These are phyloP conservation scores for Pomacea canaliculata DNA, from an alignment of 2,888 invertebrate genomes.

Conservation along the genomic window DNA sequence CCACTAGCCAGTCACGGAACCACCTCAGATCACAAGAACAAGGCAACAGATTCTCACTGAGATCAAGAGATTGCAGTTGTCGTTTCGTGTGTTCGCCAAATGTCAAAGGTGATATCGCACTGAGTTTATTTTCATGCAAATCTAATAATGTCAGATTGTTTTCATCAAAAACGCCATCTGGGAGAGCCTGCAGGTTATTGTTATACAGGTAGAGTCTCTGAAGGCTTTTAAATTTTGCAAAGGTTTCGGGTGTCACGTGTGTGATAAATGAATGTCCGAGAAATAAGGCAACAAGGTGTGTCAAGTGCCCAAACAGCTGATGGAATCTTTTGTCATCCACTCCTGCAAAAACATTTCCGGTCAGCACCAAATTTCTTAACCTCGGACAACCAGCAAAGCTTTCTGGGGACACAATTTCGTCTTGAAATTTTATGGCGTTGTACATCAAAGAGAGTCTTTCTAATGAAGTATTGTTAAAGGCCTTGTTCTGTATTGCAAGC, in stretches of 20 bases:
- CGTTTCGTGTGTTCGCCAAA: too few relatives aligned
- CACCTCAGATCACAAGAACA: background rate
- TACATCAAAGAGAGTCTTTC: conserved; percentile 16
- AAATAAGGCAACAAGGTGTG: conserved; percentile 18
- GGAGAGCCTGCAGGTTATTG: background rate
- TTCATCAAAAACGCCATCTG: background rate
- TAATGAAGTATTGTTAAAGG: conserved; percentile 9
- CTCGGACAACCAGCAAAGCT: conserved; percentile 15
- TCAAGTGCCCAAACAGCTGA: conserved; percentile 11
- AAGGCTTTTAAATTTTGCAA: background rate
- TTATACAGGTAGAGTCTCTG: background rate
- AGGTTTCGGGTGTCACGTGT: background rate
- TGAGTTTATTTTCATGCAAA: background rate
- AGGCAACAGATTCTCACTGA: background rate
- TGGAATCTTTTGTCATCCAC: conserved; percentile 8
- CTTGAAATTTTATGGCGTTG: background rate
- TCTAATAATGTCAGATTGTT: background rate
- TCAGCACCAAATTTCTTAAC: conserved; percentile 4
- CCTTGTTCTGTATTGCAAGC: conserved; percentile 4
- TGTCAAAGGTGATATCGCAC: too few relatives aligned
- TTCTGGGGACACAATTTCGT: background rate
- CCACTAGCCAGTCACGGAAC: background rate
- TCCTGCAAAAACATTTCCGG: conserved; percentile 7
- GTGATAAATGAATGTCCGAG: background rate
- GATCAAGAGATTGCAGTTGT: background rate